Evolutionary conservation across 1,140 invertebrate species (phyloP).

Genomic region (Campoletis sonorensis): DNA sequence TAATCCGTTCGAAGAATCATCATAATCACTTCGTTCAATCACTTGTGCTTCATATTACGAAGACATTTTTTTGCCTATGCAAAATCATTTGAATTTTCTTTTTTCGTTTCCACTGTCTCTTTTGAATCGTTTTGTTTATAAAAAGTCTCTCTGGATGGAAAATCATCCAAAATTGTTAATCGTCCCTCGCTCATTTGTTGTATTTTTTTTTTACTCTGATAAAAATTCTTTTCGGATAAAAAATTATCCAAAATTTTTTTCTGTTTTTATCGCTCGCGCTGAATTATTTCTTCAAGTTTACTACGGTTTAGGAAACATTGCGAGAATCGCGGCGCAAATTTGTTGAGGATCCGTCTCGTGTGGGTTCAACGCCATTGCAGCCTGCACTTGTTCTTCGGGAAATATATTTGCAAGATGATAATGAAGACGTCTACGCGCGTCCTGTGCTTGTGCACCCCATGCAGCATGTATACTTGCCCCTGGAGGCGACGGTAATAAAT

Average conservation of each 20-base stretch:
- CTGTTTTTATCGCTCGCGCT: neutral
- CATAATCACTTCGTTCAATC: neutral
- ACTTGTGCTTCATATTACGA: neutral
- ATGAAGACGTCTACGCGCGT: conserved; percentile 85
- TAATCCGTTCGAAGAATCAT: conserved; percentile 17
- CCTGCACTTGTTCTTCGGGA: conserved; percentile 90
- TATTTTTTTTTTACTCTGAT: neutral
- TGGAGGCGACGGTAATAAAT: conserved; percentile 70
- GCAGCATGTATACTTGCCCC: conserved; percentile 71
- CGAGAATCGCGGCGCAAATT: conserved; percentile 91
- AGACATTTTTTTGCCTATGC: too few relatives aligned
- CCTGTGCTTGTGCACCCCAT: conserved; percentile 78
- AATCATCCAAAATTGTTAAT: too few relatives aligned
- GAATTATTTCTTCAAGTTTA: neutral
- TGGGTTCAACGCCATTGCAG: conserved; percentile 90
- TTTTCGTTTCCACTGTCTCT: too few relatives aligned
- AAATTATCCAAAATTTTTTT: neutral
- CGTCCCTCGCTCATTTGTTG: too few relatives aligned
- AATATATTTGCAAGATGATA: conserved; percentile 92
- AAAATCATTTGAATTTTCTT: too few relatives aligned
- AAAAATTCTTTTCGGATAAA: neutral
- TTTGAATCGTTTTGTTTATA: too few relatives aligned
- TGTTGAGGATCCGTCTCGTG: conserved; percentile 92
- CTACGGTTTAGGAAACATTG: conserved; percentile 81
- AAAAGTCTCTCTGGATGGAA: too few relatives aligned